Percentiles rank a stretch among this genome's conserved stretches.
Conservation (phyloP, 2,113 vertebrate species). For the Centropus bengalensis region DNA sequence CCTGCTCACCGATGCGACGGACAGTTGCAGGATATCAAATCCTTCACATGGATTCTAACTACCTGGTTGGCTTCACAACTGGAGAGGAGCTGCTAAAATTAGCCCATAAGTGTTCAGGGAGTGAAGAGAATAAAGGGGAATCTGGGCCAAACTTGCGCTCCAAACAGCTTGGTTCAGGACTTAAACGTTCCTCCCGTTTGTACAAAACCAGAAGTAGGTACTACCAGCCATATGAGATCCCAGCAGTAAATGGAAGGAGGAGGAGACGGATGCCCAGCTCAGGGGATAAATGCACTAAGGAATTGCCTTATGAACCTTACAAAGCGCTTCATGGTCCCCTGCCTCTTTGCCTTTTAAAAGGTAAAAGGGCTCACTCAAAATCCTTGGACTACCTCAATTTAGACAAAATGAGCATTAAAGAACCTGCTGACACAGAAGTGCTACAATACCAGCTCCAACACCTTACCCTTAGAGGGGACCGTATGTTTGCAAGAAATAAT, state of each 20-base stretch:
- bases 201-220: conserved; percentile 89
- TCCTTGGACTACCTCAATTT: conserved; percentile 98
- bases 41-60: conserved; percentile 97
- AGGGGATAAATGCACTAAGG: conserved; percentile 88
- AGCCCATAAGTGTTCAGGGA: conserved; percentile 84
- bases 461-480: conserved; percentile 90
- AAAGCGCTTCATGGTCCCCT: conserved; percentile 85
- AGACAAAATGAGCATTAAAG: conserved; percentile 93
- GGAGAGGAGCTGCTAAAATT: conserved; percentile 94
- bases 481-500: conserved; percentile 88
- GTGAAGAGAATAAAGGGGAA: conserved; percentile 81
- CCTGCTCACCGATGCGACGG: conserved; percentile 90
- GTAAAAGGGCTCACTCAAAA: conserved; percentile 91
- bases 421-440: conserved; percentile 93
- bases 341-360: conserved; percentile 91
- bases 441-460: conserved; percentile 95
- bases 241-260: conserved; percentile 85
- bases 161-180: conserved; percentile 84
- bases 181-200: conserved; percentile 84
- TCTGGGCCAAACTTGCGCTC: conserved; percentile 71
- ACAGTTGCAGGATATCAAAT: conserved; percentile 93
- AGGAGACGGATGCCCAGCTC: conserved; percentile 93
- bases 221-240: conserved; percentile 96
- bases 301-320: conserved; percentile 80
- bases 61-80: conserved; percentile 93